These are phyloP conservation scores for Drosophila hamatofila DNA, from an alignment of 2,888 invertebrate genomes.

Conservation along the genomic window DNA sequence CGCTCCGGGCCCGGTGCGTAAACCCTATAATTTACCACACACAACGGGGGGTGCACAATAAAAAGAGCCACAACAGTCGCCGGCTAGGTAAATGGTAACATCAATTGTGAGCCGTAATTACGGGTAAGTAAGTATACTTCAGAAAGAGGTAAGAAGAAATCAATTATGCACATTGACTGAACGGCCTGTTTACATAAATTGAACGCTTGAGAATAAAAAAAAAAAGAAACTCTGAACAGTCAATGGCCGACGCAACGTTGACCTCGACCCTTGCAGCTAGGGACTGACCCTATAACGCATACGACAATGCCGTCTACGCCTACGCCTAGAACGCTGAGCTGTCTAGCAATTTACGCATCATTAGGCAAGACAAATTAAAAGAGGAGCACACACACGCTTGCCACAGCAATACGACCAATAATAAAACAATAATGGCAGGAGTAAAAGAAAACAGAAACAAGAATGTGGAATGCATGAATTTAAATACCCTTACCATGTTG, in stretches of 20 bases:
- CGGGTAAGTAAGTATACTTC: constrained; percentile 46
- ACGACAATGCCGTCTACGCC: neutral
- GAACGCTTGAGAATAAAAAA: constrained; percentile 14
- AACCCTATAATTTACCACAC: constrained; percentile 66
- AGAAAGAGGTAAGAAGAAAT: constrained; percentile 71
- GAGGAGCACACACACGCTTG: constrained; percentile 29
- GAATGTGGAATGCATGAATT: neutral
- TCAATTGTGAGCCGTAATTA: constrained; percentile 69
- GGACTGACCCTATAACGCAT: constrained; percentile 28
- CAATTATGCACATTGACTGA: constrained; percentile 65
- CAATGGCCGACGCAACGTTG: constrained; percentile 38
- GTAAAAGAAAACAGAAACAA: constrained; percentile 2
- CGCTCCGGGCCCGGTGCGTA: constrained; percentile 26
- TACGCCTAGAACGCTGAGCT: constrained; percentile 29
- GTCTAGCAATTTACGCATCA: constrained; percentile 73
- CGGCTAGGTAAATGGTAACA: constrained; percentile 57
- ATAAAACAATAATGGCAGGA: constrained; percentile 55
- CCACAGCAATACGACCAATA: constrained; percentile 50
- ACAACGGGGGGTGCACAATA: constrained; percentile 44
- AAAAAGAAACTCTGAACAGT: neutral
- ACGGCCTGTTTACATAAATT: constrained; percentile 38
- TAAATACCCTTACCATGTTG: constrained; percentile 1
- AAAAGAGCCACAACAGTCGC: constrained; percentile 23
- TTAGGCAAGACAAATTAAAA: constrained; percentile 68
- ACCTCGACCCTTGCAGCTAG: constrained; percentile 65